Evolutionary conservation across 2,113 vertebrate species (phyloP).

Genomic region (Sebastes schlegelii): DNA sequence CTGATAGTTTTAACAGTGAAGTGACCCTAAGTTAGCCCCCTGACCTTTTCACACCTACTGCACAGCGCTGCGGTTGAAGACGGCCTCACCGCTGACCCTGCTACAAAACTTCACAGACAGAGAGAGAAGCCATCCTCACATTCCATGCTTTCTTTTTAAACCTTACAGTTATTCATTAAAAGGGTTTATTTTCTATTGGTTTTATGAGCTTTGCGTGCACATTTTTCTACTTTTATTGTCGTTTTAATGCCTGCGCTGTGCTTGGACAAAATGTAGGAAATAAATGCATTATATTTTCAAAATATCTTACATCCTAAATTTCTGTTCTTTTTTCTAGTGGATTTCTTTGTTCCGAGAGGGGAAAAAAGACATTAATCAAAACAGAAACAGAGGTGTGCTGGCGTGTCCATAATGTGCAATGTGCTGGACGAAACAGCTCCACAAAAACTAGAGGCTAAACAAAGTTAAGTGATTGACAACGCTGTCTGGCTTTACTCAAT

Average conservation of each 20-base stretch:
- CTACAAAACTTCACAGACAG: constrained; percentile 64
- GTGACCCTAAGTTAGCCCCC: constrained; percentile 91
- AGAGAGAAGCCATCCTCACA: constrained; percentile 52
- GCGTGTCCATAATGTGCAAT: constrained; percentile 71
- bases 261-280: constrained; percentile 8
- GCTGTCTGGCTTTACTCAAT: constrained; percentile 99
- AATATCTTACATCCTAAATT: neutral
- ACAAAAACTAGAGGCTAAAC: constrained; percentile 81
- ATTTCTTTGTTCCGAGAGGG: constrained; percentile 11
- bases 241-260: neutral
- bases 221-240: neutral
- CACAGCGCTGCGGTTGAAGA: constrained; percentile 62
- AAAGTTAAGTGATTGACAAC: constrained; percentile 99
- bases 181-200: neutral
- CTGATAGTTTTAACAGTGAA: constrained; percentile 84
- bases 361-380: constrained; percentile 69
- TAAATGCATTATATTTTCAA: neutral
- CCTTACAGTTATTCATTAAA: constrained; percentile 9
- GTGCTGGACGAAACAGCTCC: constrained; percentile 67
- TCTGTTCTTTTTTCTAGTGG: neutral
- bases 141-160: constrained; percentile 44
- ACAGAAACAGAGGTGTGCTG: constrained; percentile 53
- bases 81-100: constrained; percentile 82
- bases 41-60: constrained; percentile 84
- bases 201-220: neutral